These are phyloP conservation scores for Nanger granti DNA, from an alignment of 2,113 vertebrate genomes.

Conservation along the genomic window DNA sequence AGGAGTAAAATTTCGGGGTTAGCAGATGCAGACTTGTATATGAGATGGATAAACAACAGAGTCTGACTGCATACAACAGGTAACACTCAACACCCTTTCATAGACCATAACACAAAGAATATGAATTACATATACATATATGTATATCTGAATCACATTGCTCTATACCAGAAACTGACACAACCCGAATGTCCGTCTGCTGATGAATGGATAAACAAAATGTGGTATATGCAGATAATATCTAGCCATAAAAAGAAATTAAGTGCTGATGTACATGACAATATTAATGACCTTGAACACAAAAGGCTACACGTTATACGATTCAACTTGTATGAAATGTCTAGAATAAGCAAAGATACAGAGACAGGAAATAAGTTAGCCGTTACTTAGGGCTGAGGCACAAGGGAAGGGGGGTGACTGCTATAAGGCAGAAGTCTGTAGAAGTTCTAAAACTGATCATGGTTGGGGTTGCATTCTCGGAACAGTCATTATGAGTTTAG, in stretches of 20 bases:
- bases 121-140: background rate
- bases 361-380: background rate
- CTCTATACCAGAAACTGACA: background rate
- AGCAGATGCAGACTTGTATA: background rate
- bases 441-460: background rate
- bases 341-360: background rate
- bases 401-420: background rate
- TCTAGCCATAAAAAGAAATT: background rate
- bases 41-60: background rate
- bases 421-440: background rate
- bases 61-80: background rate
- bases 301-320: background rate
- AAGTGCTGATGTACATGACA: background rate
- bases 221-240: background rate
- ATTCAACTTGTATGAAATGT: background rate
- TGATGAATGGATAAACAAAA: background rate
- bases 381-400: background rate
- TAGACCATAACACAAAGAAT: background rate
- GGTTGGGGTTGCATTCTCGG: background rate
- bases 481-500: too few relatives aligned
- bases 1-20: rapidly evolving
- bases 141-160: background rate
- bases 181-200: too few relatives aligned
- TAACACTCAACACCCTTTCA: background rate
- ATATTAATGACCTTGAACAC: background rate